phyloP scores from a whole-genome alignment of 2,888 invertebrate species.

The Drosophila sordidapex region DNA sequence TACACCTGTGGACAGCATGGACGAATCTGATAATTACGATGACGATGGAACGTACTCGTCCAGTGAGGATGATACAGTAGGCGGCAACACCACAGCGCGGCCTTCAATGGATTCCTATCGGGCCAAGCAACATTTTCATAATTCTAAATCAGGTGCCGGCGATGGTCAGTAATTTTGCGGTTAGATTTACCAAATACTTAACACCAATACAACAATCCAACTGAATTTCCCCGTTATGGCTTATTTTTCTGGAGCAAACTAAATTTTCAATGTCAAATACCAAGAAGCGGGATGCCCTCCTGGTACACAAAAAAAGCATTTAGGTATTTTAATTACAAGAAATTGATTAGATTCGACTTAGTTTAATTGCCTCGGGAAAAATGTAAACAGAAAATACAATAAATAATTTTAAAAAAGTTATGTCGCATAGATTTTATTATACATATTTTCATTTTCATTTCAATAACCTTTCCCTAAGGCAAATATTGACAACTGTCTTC shows the following conservation, averaged over 20 bases:
- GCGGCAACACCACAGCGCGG: slow-evolving; percentile 56
- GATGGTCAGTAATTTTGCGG: slow-evolving; percentile 54
- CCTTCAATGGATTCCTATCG: slow-evolving; percentile 13
- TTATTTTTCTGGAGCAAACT: slow-evolving; percentile 43
- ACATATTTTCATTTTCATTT: neutral
- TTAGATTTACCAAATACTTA: neutral
- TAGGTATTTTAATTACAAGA: slow-evolving; percentile 11
- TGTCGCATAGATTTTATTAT: neutral
- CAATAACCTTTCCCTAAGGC: neutral
- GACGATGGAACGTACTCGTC: slow-evolving; percentile 71
- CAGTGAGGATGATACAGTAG: slow-evolving; percentile 55
- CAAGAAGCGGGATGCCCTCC: neutral
- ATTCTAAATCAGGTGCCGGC: slow-evolving; percentile 61
- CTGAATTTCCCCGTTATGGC: slow-evolving; percentile 17
- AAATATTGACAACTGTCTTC: neutral
- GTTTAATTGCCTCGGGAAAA: slow-evolving; percentile 9
- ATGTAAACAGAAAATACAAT: neutral
- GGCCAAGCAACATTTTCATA: neutral
- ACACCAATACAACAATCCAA: slow-evolving; percentile 14
- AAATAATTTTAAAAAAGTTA: neutral
- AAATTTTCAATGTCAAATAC: slow-evolving; percentile 53
- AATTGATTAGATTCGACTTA: slow-evolving; percentile 36
- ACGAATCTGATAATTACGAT: slow-evolving; percentile 70
- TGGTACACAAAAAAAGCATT: slow-evolving; percentile 20
- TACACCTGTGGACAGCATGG: slow-evolving; percentile 61